Percentiles rank a stretch among this genome's conserved stretches.
phyloP scores from a whole-genome alignment of 1,140 invertebrate species.

The Tyrophagus putrescentiae region DNA sequence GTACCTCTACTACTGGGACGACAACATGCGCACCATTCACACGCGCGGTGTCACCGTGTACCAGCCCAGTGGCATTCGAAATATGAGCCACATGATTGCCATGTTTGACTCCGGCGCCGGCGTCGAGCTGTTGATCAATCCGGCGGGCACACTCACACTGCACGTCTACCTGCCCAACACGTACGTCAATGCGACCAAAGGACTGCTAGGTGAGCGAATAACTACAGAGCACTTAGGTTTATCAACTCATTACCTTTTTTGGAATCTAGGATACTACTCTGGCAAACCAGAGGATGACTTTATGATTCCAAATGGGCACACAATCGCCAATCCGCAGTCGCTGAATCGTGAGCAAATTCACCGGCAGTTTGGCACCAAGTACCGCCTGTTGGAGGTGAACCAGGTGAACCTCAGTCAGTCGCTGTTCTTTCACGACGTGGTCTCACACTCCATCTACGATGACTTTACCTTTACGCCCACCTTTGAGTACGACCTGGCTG shows the following conservation, averaged over 20 bases:
- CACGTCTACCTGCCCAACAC: conserved; percentile 59
- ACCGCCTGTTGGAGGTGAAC: conserved; percentile 6
- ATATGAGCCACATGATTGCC: conserved; percentile 81
- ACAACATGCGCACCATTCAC: conserved; percentile 71
- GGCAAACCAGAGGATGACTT: conserved; percentile 68
- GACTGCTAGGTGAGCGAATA: conserved; percentile 62
- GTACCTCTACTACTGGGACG: conserved; percentile 70
- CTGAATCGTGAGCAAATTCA: conserved; percentile 29
- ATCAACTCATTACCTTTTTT: conserved; percentile 62
- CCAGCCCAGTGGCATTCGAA: conserved; percentile 71
- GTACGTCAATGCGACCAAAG: conserved; percentile 60
- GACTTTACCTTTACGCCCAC: conserved; percentile 60
- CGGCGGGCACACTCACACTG: conserved; percentile 58
- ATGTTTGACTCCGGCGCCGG: conserved; percentile 88
- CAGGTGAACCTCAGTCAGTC: conserved; percentile 32
- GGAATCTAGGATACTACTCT: conserved; percentile 69
- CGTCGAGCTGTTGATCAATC: conserved; percentile 73
- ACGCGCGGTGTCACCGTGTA: conserved; percentile 77
- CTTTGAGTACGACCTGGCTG: conserved; percentile 37
- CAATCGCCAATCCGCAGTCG: neutral
- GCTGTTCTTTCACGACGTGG: conserved; percentile 52
- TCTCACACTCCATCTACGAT: conserved; percentile 53
- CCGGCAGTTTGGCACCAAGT: conserved; percentile 22
- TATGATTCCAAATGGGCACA: conserved; percentile 45
- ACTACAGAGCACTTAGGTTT: conserved; percentile 35